Evolutionary conservation across 2,888 invertebrate species (phyloP).

Genomic region (Creontiades dilutus): DNA sequence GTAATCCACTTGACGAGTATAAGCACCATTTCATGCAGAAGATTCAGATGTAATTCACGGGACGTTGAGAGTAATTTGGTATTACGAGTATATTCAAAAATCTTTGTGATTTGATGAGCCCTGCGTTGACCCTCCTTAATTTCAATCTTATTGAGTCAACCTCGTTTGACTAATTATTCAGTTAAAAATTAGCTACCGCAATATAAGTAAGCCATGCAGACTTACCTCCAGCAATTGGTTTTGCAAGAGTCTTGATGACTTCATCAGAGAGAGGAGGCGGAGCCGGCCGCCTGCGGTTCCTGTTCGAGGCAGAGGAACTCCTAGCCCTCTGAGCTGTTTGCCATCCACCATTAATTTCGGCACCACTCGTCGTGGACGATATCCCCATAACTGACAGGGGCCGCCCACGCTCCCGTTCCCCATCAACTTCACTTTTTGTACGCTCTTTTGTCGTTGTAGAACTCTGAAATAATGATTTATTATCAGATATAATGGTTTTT

Average conservation of each 20-base stretch:
- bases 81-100: no score
- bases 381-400: constrained; percentile 64
- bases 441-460: constrained; percentile 54
- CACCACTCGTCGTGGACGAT: background rate
- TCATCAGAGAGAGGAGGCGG: constrained; percentile 76
- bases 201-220: no score
- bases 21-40: no score
- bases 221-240: constrained; percentile 50
- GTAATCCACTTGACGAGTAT: no score
- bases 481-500: background rate
- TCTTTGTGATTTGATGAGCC: no score
- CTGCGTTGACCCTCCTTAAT: no score
- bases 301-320: constrained; percentile 76
- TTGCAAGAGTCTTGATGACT: constrained; percentile 75
- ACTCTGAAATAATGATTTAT: constrained; percentile 1
- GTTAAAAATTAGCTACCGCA: no score
- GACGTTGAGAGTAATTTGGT: no score
- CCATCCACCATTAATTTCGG: constrained; percentile 70
- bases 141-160: no score
- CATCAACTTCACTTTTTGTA: constrained; percentile 12
- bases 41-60: no score
- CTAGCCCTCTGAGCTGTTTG: constrained; percentile 73
- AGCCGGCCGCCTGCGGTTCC: constrained; percentile 76
- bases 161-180: no score
- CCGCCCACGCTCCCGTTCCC: constrained; percentile 54